A percentile compares a stretch with the other conserved stretches of the same genome.
These are phyloP conservation scores for Pandemis corylana DNA, from an alignment of 2,888 invertebrate species.

Conservation along the genomic window DNA sequence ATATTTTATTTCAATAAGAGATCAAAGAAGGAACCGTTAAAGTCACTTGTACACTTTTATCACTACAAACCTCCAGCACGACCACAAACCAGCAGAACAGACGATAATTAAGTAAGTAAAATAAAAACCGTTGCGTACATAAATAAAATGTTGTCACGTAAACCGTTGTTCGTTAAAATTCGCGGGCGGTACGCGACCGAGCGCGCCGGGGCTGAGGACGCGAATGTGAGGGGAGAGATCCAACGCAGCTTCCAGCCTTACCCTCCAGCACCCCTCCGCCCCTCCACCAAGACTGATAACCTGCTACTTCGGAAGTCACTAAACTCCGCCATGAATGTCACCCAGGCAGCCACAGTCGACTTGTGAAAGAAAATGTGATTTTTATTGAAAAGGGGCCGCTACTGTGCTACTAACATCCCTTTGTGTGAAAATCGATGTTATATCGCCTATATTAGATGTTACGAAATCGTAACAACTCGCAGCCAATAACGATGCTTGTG, in stretches of 20 bases:
- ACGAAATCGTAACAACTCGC: conserved; percentile 61
- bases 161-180: conserved; percentile 50
- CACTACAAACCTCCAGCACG: conserved; percentile 76
- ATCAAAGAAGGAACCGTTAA: conserved; percentile 59
- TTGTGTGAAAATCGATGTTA: conserved; percentile 72
- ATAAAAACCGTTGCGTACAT: conserved; percentile 65
- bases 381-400: conserved; percentile 78
- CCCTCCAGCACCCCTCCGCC: conserved; percentile 56
- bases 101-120: conserved; percentile 61
- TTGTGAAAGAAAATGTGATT: conserved; percentile 79
- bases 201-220: conserved; percentile 71
- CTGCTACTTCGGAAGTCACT: conserved; percentile 85
- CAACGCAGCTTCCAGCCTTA: conserved; percentile 75
- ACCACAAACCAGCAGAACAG: conserved; percentile 51
- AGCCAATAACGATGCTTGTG: conserved; percentile 46
- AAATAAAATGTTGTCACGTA: conserved; percentile 49
- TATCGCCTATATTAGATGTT: conserved; percentile 65
- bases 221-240: conserved; percentile 75
- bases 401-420: conserved; percentile 64
- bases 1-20: conserved; percentile 4
- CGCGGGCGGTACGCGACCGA: conserved; percentile 65
- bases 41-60: conserved; percentile 73
- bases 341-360: conserved; percentile 72
- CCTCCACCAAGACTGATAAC: conserved; percentile 76
- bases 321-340: conserved; percentile 81